Conservation (phyloP, 2,888 invertebrate genomes). For the Boloria euphrosyne region DNA sequence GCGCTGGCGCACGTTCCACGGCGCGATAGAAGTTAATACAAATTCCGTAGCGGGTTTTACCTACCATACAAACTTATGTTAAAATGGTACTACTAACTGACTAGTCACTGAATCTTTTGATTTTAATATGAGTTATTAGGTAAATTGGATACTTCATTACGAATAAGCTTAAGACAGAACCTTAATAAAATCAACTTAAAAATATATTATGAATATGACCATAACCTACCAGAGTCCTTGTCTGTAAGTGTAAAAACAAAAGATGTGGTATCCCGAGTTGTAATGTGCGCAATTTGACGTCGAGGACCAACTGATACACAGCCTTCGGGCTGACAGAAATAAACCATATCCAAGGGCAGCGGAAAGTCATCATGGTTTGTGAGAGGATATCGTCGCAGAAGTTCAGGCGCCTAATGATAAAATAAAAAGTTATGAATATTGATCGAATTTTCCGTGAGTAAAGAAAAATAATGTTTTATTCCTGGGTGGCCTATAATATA, state of each 20-base stretch:
- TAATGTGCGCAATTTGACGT: conserved; percentile 75
- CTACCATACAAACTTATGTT: conserved; percentile 54
- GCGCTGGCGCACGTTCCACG: conserved; percentile 85
- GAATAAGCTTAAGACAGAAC: background rate
- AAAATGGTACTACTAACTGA: background rate
- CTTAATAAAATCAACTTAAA: background rate
- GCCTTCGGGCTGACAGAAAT: conserved; percentile 99
- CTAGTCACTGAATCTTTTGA: no score
- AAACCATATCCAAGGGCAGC: conserved; percentile 98
- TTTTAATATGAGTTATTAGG: no score
- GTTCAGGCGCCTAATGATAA: conserved; percentile 90
- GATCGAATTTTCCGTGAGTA: no score
- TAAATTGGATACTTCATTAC: no score
- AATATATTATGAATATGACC: background rate
- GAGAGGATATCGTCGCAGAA: conserved; percentile 96
- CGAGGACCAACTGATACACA: conserved; percentile 96
- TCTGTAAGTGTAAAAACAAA: conserved; percentile 99
- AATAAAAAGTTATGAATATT: background rate
- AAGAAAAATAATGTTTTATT: no score
- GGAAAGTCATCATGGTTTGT: conserved; percentile 99
- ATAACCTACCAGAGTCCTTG: conserved; percentile 93
- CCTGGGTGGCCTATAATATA: background rate
- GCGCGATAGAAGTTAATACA: conserved; percentile 99
- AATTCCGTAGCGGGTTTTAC: conserved; percentile 96
- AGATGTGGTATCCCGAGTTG: conserved; percentile 94